Base-by-base conservation (phyloP, 2,797 vertebrate species). In the Tamandua tetradactyla region DNA sequence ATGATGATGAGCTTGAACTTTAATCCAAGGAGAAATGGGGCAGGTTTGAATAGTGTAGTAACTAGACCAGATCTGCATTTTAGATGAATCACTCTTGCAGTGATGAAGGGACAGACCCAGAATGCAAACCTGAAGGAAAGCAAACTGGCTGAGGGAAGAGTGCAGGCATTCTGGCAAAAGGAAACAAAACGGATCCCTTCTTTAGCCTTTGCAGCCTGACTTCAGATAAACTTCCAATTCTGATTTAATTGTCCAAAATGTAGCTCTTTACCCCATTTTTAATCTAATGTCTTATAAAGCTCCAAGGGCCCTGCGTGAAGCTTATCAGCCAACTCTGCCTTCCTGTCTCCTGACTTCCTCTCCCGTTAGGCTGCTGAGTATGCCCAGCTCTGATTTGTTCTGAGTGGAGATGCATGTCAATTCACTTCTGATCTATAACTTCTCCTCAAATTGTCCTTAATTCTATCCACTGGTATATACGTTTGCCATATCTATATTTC, bases 161-260 rank as follows among this genome's bases (percentile, higher is more conserved):
- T 17, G 9, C 17, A 32, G 68, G 25, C 8, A 1, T 18, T 27
- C n/a, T 35, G 27, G 55, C 42, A 40, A 10, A 42, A 20, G 17
- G 15, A 15, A 15, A 62, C 55, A 12, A 22, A 35, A 2, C 0
- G 7, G 25, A 25, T 20, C 1, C 0, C 14, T 22, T 30, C 49
- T 42, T 17, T 18, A 4, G 27, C 1, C 74, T 27, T 20, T 20
- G 30, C 35, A 55, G 18, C 62, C 15, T 52, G 2, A 5, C 25
- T 30, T 44, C 74, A 18, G 5, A 5, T 10, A 5, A 20, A 13
- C 9, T 14, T 37, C 37, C 8, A 27, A 5, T 25, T 25, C 5
- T 2, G 25, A 32, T 44, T 14, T 15, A 35, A 52, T 11, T 3
- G 47, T 42, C 62, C n/a, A 15, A n/a, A 30, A 12, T 40, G 9